A percentile compares a stretch with the other conserved stretches of the same genome.
phyloP scores from a whole-genome alignment of 2,797 vertebrate genomes.

The Chloroceryle amazona region DNA sequence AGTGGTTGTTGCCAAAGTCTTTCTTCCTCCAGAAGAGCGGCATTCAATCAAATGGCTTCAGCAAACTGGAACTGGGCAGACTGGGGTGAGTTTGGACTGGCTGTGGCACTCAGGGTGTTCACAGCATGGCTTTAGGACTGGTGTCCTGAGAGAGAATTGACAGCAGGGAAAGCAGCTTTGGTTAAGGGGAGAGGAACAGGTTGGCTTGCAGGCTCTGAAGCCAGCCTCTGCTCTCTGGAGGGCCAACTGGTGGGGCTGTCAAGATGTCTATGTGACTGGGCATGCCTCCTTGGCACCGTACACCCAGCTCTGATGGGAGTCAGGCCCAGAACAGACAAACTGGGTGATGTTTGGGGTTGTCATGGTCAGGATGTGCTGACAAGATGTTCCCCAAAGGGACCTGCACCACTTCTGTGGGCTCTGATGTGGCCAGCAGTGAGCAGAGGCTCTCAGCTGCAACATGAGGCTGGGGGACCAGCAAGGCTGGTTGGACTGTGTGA shows the following conservation, averaged over 20 bases:
- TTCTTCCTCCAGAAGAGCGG: conserved; percentile 64
- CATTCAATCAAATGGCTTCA: conserved; percentile 26
- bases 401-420: neutral
- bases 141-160: neutral
- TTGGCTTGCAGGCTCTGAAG: neutral
- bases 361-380: neutral
- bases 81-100: conserved; percentile 72
- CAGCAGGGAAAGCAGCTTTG: neutral
- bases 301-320: neutral
- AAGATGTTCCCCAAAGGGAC: neutral
- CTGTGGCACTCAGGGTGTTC: fast-evolving
- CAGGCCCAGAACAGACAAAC: neutral
- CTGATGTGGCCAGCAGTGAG: neutral
- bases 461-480: neutral
- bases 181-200: neutral
- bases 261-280: neutral
- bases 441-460: neutral
- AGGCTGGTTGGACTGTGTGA: neutral
- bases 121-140: neutral
- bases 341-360: neutral
- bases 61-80: conserved; percentile 60
- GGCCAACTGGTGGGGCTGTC: neutral
- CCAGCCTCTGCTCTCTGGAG: neutral
- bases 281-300: neutral
- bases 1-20: conserved; percentile 78